Percentiles rank a stretch among this genome's conserved stretches.
phyloP scores from a whole-genome alignment of 2,888 invertebrate genomes.

The Caradrina kadenii region DNA sequence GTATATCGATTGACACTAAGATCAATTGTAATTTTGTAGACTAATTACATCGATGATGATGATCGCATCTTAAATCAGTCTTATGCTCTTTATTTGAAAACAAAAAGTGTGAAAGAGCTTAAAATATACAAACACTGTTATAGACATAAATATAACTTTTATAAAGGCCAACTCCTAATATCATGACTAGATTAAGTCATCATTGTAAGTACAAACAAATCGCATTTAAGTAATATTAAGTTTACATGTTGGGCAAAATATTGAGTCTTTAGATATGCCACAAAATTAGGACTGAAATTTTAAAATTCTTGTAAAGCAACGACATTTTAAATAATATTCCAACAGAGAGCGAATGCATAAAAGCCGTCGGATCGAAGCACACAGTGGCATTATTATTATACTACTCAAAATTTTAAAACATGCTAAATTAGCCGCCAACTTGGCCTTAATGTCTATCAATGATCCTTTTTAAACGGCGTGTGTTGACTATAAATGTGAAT shows the following conservation, averaged over 20 bases:
- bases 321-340: conserved; percentile 57
- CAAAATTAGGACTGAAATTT: conserved; percentile 34
- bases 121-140: conserved; percentile 38
- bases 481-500: conserved; percentile 13
- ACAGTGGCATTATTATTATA: conserved; percentile 65
- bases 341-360: conserved; percentile 68
- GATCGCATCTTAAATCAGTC: conserved; percentile 71
- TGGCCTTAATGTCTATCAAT: conserved; percentile 8
- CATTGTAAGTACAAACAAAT: conserved; percentile 76
- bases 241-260: conserved; percentile 52
- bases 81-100: conserved; percentile 59
- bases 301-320: conserved; percentile 36
- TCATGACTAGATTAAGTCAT: conserved; percentile 81
- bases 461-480: conserved; percentile 18
- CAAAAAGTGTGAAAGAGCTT: conserved; percentile 46
- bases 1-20: conserved; percentile 71
- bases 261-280: conserved; percentile 73
- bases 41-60: conserved; percentile 49
- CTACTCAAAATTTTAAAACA: conserved; percentile 28
- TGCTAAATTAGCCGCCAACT: conserved; percentile 40
- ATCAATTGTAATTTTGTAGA: conserved; percentile 61
- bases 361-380: conserved; percentile 66
- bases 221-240: conserved; percentile 57
- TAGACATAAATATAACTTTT: conserved; percentile 47
- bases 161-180: conserved; percentile 62